Percentiles rank a stretch among this genome's conserved stretches.
These are phyloP conservation scores for Coranthus polyacanthus DNA, from an alignment of 2,797 vertebrate genomes.

Conservation along the genomic window DNA sequence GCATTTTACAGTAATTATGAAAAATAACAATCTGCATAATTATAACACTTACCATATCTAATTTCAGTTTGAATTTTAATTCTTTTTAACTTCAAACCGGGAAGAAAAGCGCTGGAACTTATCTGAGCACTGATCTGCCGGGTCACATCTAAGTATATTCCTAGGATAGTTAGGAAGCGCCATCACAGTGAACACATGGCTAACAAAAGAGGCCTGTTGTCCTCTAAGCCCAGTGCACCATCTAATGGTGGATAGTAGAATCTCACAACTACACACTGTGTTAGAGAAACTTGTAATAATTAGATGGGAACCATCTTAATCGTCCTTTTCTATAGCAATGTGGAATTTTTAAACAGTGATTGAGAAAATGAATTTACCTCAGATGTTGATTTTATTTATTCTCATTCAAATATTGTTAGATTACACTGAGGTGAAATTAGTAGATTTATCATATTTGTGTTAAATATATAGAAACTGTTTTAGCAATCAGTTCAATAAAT, in stretches of 20 bases:
- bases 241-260: conserved; percentile 69
- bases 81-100: conserved; percentile 8
- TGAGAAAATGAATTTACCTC: conserved; percentile 30
- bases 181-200: conserved; percentile 80
- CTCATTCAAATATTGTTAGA: conserved; percentile 8
- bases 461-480: background rate
- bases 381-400: conserved; percentile 36
- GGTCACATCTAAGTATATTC: conserved; percentile 75
- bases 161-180: conserved; percentile 76
- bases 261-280: conserved; percentile 27
- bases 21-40: conserved; percentile 52
- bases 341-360: conserved; percentile 14
- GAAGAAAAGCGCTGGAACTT: conserved; percentile 50
- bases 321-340: conserved; percentile 37
- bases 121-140: conserved; percentile 59
- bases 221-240: conserved; percentile 73
- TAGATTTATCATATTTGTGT: conserved; percentile 11
- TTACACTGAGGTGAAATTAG: conserved; percentile 2
- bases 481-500: conserved; percentile 7
- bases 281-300: conserved; percentile 46
- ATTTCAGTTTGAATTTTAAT: conserved; percentile 29
- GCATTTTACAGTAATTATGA: conserved; percentile 9
- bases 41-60: conserved; percentile 3
- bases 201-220: conserved; percentile 80
- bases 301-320: conserved; percentile 74